Evolutionary conservation across 1,140 invertebrate genomes (phyloP), one percentile per base, ranked within the genome.

Genomic region (Helicoverpa armigera): DNA sequence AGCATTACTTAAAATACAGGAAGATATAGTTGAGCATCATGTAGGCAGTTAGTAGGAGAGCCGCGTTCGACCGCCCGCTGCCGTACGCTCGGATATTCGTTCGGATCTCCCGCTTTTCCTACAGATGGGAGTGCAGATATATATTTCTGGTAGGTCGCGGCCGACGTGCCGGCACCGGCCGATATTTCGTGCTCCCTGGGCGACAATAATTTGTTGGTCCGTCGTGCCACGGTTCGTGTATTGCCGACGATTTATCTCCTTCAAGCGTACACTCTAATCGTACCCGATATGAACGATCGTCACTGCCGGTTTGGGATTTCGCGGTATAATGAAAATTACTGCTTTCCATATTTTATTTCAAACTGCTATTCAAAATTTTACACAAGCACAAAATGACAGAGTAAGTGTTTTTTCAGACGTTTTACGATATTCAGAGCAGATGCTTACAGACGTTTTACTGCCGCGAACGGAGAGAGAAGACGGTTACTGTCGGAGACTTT

Each of bases 171-270:
- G 79, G 82, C 84, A 84, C 84, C 80, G 84, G 80, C 86, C 88
- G 89, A 90, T 92, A 90, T 90, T 88, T 88, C 87, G 84, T 88
- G 85, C 85, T 92, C 91, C 91, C 89, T 80, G 83, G 88, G 87
- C 89, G 88, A 88, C 89, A 85, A 92, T 92, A 92, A 92, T 92
- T 92, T 91, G 89, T 91, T 89, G 86, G 89, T 92, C 88, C 89
- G 86, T 91, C 88, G 89, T 78, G 63, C 80, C 80, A 84, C 80
- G 82, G 78, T 82, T 79, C 84, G 74, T 82, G 80, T 85, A 86
- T 80, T 82, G 80, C 80, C 84, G 69, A 67, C 84, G 77, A 87
- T 88, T 85, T 88, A 88, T 88, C 82, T 85, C 80, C 82, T 83
- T 87, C 83, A 86, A 61, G 77, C 74, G 77, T 82, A 72, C 58